Base-by-base conservation (phyloP, 2,797 vertebrate species). In the Syngnathus acus region DNA sequence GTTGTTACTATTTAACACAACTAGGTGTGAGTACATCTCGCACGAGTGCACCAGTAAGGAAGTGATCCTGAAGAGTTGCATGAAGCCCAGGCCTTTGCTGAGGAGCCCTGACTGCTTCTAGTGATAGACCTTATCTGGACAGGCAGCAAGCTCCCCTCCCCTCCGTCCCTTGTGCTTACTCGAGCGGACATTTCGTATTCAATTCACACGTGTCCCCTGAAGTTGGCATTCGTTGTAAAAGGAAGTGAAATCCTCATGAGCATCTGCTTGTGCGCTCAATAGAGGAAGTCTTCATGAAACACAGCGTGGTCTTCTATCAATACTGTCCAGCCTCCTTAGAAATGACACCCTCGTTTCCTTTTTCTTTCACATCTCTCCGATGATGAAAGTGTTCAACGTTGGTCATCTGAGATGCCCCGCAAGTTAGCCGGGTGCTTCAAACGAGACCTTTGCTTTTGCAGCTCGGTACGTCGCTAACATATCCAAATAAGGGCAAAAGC, bases 101-200 rank as follows among this genome's bases (percentile, higher is more conserved):
- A 68, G 42, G 59, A 76, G 68, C 43, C 26, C 78, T 88, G 83
- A 72, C 78, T 67, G 60, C 60, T 23, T 62, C 66, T 74, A 32
- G 67, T 82, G 91, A 92, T 91, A 90, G 85, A 89, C 85, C 83
- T 92, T 93, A 92, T 93, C 91, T 86, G 70, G 64, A 69, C 78
- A 7, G 66, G 76, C 92, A 92, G 89, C 84, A 77, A 86, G 26
- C 43, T 48, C 13, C 26, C 42, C 39, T 88, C 89, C 87, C 89
- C 13, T 16, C 32, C 55, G 10, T 65, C 72, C 70, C 69, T 67
- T 73, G 42, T 23, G 42, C 21, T 26, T 72, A 5, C 81, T 23
- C 59, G 5, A 26, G 65, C 61, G 39, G 42, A 14, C 42, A 14
- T 63, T 32, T 47, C 14, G 1, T 64, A 50, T 43, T 26, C 7